phyloP scores from a whole-genome alignment of 2,113 vertebrate species.

The Ciconia maguari region DNA sequence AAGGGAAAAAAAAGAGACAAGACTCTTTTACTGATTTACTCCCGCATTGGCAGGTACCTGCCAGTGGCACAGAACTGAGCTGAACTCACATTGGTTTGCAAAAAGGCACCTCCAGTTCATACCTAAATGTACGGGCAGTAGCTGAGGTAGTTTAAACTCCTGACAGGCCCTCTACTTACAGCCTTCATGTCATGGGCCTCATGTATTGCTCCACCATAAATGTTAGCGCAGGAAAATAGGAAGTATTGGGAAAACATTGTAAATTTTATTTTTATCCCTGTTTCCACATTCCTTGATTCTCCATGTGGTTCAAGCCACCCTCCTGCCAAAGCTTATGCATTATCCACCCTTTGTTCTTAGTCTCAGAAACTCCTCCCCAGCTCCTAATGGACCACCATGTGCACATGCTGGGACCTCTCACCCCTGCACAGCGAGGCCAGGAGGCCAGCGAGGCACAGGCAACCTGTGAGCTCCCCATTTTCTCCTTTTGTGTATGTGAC shows the following conservation, averaged over 20 bases:
- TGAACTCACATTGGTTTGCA: not conserved
- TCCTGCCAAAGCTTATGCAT: not conserved
- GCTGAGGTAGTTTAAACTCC: not conserved
- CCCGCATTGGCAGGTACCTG: not conserved
- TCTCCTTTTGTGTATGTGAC: not conserved
- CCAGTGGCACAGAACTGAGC: not conserved
- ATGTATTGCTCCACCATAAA: not conserved
- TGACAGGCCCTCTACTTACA: not conserved
- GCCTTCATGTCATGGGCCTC: not conserved
- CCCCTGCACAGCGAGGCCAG: not conserved
- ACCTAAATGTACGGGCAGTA: not conserved
- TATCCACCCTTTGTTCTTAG: not conserved
- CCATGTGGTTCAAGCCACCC: rapidly evolving
- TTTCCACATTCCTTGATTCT: not conserved
- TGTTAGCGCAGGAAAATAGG: not conserved
- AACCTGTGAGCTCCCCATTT: not conserved
- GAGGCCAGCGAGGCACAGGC: not conserved
- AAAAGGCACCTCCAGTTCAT: not conserved
- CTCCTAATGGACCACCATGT: not conserved
- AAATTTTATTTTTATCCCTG: not conserved
- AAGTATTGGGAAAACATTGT: not conserved
- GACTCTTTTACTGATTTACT: not conserved
- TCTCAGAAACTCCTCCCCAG: not conserved
- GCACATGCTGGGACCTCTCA: not conserved
- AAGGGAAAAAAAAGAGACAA: not conserved